These are phyloP conservation scores for Coleophora flavipennella DNA, from an alignment of 2,888 invertebrate genomes.

Conservation along the genomic window DNA sequence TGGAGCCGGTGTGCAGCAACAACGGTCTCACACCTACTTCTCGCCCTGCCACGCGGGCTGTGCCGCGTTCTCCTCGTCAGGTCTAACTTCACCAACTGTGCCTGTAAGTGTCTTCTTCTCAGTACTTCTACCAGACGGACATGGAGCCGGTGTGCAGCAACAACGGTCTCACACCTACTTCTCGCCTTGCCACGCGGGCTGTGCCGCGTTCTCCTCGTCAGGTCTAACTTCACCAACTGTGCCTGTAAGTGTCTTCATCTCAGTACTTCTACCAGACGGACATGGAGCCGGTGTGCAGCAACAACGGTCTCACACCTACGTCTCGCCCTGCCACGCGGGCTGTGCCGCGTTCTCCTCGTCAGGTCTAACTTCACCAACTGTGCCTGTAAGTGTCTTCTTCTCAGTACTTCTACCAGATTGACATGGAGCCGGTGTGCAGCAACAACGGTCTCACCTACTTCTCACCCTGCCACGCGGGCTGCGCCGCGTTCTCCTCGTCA, in stretches of 20 bases:
- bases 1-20: too few species aligned
- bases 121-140: too few species aligned
- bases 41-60: too few species aligned
- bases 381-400: conserved; percentile 88
- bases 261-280: too few species aligned
- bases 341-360: conserved; percentile 85
- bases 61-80: too few species aligned
- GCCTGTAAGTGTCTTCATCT: conserved; percentile 89
- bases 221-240: conserved; percentile 92
- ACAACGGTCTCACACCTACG: conserved; percentile 94
- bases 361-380: conserved; percentile 92
- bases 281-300: conserved; percentile 94
- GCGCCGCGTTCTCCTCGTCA: conserved; percentile 83
- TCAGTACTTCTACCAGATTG: too few species aligned
- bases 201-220: conserved; percentile 81
- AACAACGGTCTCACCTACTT: conserved; percentile 95
- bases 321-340: conserved; percentile 97
- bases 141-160: conserved; percentile 96
- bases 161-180: conserved; percentile 91
- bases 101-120: too few species aligned
- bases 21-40: too few species aligned
- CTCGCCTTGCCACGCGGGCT: conserved; percentile 97
- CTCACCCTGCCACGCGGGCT: conserved; percentile 97
- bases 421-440: conserved; percentile 95
- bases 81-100: too few species aligned